phyloP scores from a whole-genome alignment of 2,113 vertebrate genomes.

The Centropus unirufus region DNA sequence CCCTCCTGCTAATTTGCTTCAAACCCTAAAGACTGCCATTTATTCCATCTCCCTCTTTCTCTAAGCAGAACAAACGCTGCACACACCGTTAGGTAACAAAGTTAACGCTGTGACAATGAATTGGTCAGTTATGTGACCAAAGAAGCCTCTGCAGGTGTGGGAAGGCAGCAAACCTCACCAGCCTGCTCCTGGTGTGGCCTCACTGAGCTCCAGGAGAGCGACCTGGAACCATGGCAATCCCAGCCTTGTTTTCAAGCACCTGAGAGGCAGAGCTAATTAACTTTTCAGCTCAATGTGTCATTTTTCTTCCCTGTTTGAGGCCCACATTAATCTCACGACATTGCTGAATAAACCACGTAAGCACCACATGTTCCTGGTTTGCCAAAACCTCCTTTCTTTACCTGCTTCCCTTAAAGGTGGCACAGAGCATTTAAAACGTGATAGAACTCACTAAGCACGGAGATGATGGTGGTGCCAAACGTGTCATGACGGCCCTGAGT shows the following conservation, averaged over 20 bases:
- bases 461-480: neutral
- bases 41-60: neutral
- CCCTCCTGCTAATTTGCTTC: neutral
- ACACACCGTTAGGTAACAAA: neutral
- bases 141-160: neutral
- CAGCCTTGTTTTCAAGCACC: neutral
- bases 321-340: neutral
- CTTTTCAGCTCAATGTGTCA: neutral
- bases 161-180: neutral
- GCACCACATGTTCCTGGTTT: conserved; percentile 3
- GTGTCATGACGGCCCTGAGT: neutral
- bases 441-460: neutral
- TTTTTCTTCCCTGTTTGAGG: conserved; percentile 18
- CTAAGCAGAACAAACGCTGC: neutral
- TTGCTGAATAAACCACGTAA: neutral
- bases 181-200: neutral
- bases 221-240: neutral
- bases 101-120: neutral
- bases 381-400: neutral
- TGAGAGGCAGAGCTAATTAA: neutral
- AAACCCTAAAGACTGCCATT: neutral
- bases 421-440: conserved; percentile 7
- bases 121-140: neutral
- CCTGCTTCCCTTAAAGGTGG: conserved; percentile 22
- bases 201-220: neutral